phyloP scores from a whole-genome alignment of 2,797 vertebrate genomes.

The Martes flavigula region DNA sequence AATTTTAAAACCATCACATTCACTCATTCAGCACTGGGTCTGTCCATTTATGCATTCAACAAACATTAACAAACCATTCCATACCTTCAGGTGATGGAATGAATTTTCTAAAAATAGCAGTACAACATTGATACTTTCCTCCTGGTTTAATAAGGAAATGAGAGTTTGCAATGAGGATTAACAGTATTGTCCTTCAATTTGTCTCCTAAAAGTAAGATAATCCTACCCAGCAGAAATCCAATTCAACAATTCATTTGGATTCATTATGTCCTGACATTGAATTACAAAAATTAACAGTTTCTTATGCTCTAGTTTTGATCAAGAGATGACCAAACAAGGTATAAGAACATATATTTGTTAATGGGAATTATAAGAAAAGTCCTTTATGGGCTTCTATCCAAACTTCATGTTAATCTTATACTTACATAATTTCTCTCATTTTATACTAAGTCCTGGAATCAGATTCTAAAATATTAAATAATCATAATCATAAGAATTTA shows the following conservation, averaged over 20 bases:
- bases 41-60: neutral
- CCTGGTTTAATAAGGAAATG: neutral
- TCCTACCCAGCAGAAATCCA: neutral
- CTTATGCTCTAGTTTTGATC: neutral
- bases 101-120: neutral
- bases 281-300: neutral
- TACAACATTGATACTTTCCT: neutral
- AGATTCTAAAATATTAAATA: neutral
- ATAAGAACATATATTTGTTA: neutral
- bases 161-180: neutral
- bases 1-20: neutral
- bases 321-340: neutral
- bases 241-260: neutral
- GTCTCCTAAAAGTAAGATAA: neutral
- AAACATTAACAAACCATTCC: neutral
- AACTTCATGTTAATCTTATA: neutral
- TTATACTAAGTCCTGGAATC: neutral
- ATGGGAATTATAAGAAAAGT: neutral
- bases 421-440: neutral
- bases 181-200: neutral
- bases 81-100: neutral
- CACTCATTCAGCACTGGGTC: neutral
- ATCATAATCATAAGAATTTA: neutral
- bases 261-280: neutral
- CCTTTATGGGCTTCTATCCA: neutral